Evolutionary conservation across 2,888 invertebrate species (phyloP).

Genomic region (Seladonia tumulorum): DNA sequence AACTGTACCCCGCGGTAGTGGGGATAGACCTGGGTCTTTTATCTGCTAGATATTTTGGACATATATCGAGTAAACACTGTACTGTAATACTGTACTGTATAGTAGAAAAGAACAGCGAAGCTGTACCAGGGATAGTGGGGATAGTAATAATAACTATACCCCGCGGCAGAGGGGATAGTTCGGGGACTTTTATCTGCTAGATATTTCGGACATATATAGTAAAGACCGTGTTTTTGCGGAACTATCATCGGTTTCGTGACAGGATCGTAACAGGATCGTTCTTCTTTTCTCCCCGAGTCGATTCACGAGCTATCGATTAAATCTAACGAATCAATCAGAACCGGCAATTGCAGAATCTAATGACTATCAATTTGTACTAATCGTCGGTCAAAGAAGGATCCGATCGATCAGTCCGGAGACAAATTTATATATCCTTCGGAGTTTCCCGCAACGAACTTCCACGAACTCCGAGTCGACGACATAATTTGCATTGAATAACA

Average conservation of each 20-base stretch:
- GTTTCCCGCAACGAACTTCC: conserved; percentile 25
- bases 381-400: not conserved
- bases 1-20: no score
- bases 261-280: conserved; percentile 12
- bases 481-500: conserved; percentile 42
- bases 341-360: not conserved
- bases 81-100: no score
- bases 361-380: conserved; percentile 1
- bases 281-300: not conserved
- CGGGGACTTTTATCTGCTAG: no score
- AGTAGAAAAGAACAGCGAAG: no score
- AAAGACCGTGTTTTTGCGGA: not conserved
- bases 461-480: conserved; percentile 35
- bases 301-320: not conserved
- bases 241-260: conserved; percentile 15
- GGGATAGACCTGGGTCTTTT: no score
- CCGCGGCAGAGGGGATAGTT: no score
- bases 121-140: no score
- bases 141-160: no score
- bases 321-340: conserved; percentile 22
- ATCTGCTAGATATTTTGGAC: no score
- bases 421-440: conserved; percentile 16
- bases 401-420: not conserved
- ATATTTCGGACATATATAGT: no score
- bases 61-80: no score